Conservation (phyloP, 2,113 vertebrate genomes). For the Mesocricetus auratus region DNA sequence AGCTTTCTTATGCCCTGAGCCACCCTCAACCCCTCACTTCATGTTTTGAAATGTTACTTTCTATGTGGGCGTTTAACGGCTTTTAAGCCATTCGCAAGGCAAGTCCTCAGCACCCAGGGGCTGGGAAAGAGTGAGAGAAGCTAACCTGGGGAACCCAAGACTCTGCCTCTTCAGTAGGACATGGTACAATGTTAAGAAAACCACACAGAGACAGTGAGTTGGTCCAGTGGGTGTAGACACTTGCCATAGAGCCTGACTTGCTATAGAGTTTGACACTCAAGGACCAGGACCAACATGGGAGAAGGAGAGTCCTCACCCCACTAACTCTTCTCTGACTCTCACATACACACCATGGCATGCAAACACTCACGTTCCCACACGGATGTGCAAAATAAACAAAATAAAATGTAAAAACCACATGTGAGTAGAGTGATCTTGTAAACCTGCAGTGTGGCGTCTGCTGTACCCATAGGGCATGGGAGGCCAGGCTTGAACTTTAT, state of each 20-base stretch:
- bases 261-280: not conserved
- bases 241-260: no score
- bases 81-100: no score
- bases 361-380: not conserved
- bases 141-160: fast-evolving
- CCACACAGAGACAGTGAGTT: fast-evolving
- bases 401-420: not conserved
- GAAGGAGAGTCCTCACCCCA: not conserved
- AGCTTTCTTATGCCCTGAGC: not conserved
- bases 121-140: not conserved
- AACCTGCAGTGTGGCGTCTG: fast-evolving
- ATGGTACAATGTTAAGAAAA: fast-evolving
- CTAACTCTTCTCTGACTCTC: fast-evolving
- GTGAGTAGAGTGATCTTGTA: fast-evolving
- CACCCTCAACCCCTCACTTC: not conserved
- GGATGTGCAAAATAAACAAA: not conserved
- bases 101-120: fast-evolving
- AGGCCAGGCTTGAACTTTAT: not conserved
- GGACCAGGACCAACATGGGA: not conserved
- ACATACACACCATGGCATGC: not conserved
- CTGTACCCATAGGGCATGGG: fast-evolving
- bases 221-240: not conserved
- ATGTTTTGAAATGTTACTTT: not conserved
- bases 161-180: not conserved
- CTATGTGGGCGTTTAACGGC: not conserved